These are phyloP conservation scores for Paragorgia papillata DNA, from an alignment of 92 coral and sea anemone genomes.

Conservation along the genomic window DNA sequence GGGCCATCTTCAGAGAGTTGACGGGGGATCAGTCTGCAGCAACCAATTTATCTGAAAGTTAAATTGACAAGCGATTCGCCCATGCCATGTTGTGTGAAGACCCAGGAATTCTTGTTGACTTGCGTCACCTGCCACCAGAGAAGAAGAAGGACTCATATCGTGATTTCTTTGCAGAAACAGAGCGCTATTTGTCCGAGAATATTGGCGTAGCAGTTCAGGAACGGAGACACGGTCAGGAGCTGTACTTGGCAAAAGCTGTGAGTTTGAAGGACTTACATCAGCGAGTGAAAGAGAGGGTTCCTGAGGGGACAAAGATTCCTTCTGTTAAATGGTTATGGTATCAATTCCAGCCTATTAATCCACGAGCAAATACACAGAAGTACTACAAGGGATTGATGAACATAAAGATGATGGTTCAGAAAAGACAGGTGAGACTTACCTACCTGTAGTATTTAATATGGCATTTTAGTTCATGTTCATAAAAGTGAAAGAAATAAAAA, in stretches of 20 bases:
- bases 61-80: slow-evolving; percentile 34
- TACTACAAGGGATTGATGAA: slow-evolving; percentile 32
- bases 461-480: too few species aligned
- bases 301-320: slow-evolving; percentile 47
- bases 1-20: slow-evolving; percentile 38
- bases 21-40: slow-evolving; percentile 38
- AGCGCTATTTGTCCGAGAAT: slow-evolving; percentile 37
- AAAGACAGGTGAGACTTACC: slow-evolving; percentile 20
- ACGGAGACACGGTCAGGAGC: slow-evolving; percentile 28
- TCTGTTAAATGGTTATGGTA: slow-evolving; percentile 42
- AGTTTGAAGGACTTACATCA: slow-evolving; percentile 35
- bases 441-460: neutral
- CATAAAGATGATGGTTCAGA: too few species aligned
- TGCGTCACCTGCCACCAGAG: too few species aligned
- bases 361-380: slow-evolving; percentile 36
- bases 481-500: too few species aligned
- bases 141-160: too few species aligned
- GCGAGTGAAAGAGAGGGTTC: slow-evolving; percentile 35
- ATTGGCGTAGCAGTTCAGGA: slow-evolving; percentile 31
- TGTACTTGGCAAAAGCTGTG: slow-evolving; percentile 33
- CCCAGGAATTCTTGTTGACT: slow-evolving; percentile 35
- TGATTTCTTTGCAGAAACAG: slow-evolving; percentile 30
- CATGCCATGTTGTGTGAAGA: slow-evolving; percentile 48
- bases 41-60: neutral
- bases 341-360: slow-evolving; percentile 51